Conservation (phyloP, 2,888 invertebrate genomes). For the Drosophila demipolita region DNA sequence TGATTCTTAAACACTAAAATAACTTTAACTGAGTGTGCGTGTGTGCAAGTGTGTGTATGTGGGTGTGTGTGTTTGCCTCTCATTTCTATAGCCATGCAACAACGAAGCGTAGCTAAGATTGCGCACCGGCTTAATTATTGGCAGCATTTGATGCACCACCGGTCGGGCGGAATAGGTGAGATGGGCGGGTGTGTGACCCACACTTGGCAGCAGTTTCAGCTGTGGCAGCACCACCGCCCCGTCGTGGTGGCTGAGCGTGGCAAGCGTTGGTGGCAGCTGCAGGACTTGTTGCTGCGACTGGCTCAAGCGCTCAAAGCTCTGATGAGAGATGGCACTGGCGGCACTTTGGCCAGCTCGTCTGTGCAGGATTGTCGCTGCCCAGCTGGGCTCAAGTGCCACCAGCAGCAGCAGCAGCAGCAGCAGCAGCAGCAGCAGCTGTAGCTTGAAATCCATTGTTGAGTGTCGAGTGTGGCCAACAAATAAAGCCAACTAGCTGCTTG, state of each 20-base stretch:
- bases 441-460: slow-evolving; percentile 41
- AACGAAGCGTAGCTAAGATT: slow-evolving; percentile 60
- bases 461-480: slow-evolving; percentile 50
- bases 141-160: slow-evolving; percentile 67
- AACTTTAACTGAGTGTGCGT: slow-evolving; percentile 24
- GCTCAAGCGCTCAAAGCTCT: slow-evolving; percentile 85
- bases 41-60: background rate
- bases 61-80: slow-evolving; percentile 13
- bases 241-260: slow-evolving; percentile 38
- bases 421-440: background rate
- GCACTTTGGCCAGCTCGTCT: slow-evolving; percentile 67
- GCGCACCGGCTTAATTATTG: slow-evolving; percentile 65
- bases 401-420: slow-evolving; percentile 22
- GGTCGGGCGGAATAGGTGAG: slow-evolving; percentile 68
- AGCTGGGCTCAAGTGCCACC: slow-evolving; percentile 7
- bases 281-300: slow-evolving; percentile 18
- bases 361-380: slow-evolving; percentile 66
- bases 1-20: slow-evolving; percentile 11
- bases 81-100: slow-evolving; percentile 41
- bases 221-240: background rate
- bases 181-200: slow-evolving; percentile 62
- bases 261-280: slow-evolving; percentile 6
- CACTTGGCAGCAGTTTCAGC: slow-evolving; percentile 3
- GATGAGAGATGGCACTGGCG: slow-evolving; percentile 86
- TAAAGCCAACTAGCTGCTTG: slow-evolving; percentile 55